phyloP scores from a whole-genome alignment of 2,797 vertebrate species.

The Margarornis squamiger region DNA sequence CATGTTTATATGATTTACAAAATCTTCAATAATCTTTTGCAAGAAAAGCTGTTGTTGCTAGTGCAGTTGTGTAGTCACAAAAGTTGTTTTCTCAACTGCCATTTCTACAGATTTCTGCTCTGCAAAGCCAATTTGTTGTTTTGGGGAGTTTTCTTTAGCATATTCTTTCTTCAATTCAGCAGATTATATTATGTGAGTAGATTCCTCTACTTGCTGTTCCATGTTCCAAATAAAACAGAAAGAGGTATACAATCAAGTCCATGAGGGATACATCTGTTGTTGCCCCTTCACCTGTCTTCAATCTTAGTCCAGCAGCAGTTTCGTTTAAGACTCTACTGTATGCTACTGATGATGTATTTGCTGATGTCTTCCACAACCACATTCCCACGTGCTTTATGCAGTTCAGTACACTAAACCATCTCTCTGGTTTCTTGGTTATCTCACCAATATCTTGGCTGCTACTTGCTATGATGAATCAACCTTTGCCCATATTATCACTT shows the following conservation, averaged over 20 bases:
- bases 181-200: background rate
- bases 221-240: background rate
- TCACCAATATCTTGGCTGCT: constrained; percentile 2
- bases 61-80: background rate
- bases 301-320: background rate
- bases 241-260: background rate
- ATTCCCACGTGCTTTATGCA: background rate
- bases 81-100: background rate
- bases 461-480: background rate
- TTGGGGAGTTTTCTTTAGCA: background rate
- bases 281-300: background rate
- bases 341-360: background rate
- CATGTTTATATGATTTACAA: background rate
- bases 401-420: background rate
- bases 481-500: constrained; percentile 23
- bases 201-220: background rate
- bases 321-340: background rate
- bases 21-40: background rate
- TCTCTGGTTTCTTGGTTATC: background rate
- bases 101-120: background rate
- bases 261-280: background rate
- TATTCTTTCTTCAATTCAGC: background rate
- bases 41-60: background rate
- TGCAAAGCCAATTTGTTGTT: background rate
- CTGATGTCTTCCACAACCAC: background rate